Percentiles rank a stretch among this genome's conserved stretches.
phyloP scores from a whole-genome alignment of 2,113 vertebrate species.

The Castor canadensis region DNA sequence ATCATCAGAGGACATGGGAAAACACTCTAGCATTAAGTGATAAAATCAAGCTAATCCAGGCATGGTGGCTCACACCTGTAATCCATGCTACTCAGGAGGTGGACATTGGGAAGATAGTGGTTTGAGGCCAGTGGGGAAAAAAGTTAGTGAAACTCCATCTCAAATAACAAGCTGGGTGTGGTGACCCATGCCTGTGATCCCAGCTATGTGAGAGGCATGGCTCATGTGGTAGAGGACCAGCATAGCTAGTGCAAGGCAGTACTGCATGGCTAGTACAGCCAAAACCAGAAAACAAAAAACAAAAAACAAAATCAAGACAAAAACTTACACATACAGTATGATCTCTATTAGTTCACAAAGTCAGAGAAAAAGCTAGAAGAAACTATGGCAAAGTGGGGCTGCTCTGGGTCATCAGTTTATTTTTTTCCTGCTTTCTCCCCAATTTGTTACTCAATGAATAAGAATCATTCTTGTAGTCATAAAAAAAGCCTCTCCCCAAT shows the following conservation, averaged over 20 bases:
- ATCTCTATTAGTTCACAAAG: background rate
- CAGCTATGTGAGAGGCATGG: too few relatives aligned
- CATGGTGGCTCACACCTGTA: too few relatives aligned
- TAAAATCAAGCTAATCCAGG: background rate
- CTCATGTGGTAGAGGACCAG: too few relatives aligned
- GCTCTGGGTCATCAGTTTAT: background rate
- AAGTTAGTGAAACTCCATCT: too few relatives aligned
- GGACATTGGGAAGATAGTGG: too few relatives aligned
- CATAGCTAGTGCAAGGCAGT: too few relatives aligned
- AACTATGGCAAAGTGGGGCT: background rate
- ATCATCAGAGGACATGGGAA: background rate
- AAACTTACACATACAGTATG: background rate
- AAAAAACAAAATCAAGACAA: slow-evolving; percentile 26
- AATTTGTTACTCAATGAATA: background rate
- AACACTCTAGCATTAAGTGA: slow-evolving; percentile 4
- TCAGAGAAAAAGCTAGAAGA: background rate
- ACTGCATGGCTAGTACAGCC: too few relatives aligned
- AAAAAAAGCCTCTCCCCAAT: background rate
- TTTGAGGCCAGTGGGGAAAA: too few relatives aligned
- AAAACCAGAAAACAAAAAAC: too few relatives aligned
- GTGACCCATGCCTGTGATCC: too few relatives aligned
- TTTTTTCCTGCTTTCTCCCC: background rate
- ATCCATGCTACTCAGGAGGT: too few relatives aligned
- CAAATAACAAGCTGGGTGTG: too few relatives aligned
- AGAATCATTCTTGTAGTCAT: background rate